A percentile compares a stretch with the other conserved stretches of the same genome.
These are phyloP conservation scores for Liodrosophila aerea DNA, from an alignment of 2,888 invertebrate genomes.

Conservation along the genomic window DNA sequence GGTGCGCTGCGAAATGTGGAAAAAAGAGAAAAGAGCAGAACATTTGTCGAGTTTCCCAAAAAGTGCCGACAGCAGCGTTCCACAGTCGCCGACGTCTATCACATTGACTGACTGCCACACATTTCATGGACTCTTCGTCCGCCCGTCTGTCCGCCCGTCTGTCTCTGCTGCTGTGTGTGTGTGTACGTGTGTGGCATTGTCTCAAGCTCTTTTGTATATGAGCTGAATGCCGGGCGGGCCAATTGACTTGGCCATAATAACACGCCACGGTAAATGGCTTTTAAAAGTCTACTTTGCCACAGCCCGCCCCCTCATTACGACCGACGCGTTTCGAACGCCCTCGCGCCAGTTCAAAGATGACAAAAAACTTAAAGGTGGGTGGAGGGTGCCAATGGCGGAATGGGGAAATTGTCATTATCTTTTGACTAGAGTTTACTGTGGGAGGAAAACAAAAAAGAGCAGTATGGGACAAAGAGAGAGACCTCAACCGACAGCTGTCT, in stretches of 20 bases:
- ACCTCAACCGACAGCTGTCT: conserved; percentile 40
- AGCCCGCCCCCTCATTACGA: conserved; percentile 80
- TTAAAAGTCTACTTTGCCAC: conserved; percentile 76
- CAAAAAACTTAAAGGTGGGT: conserved; percentile 37
- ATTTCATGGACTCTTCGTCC: conserved; percentile 43
- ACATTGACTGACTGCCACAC: conserved; percentile 79
- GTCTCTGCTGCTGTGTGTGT: conserved; percentile 1
- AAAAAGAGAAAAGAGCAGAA: conserved; percentile 2
- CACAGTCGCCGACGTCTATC: conserved; percentile 68
- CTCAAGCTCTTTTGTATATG: conserved; percentile 39
- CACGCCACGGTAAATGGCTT: conserved; percentile 77
- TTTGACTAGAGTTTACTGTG: conserved; percentile 20
- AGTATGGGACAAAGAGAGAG: conserved; percentile 19
- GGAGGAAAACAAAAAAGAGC: conserved; percentile 18
- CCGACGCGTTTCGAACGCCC: conserved; percentile 76
- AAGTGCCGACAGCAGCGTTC: conserved; percentile 40
- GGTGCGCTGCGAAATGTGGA: conserved; percentile 40
- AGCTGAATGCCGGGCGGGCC: conserved; percentile 56
- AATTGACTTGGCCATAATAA: conserved; percentile 74
- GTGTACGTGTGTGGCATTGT: conserved; percentile 34
- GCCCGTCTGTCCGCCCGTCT: neutral
- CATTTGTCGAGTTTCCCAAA: conserved; percentile 68
- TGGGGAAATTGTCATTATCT: conserved; percentile 72
- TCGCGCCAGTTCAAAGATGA: conserved; percentile 53
- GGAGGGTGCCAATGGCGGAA: conserved; percentile 16